phyloP scores from a whole-genome alignment of 53 echinoderm and acorn worm genomes.

The Arbacia lixula region DNA sequence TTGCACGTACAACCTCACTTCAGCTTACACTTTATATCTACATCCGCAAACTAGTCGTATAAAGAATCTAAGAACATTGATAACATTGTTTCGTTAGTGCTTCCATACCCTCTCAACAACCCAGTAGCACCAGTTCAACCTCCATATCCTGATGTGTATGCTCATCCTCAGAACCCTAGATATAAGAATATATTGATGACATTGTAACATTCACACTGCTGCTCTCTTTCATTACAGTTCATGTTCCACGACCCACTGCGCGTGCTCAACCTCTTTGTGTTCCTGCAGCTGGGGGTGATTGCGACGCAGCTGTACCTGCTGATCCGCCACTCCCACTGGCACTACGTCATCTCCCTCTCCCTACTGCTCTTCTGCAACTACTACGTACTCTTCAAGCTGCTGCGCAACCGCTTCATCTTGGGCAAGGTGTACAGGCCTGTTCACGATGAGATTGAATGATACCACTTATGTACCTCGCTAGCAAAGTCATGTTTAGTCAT shows the following conservation, averaged over 20 bases:
- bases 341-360: conserved; percentile 95
- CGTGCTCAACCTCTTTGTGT: conserved; percentile 86
- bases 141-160: too few species aligned
- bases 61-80: too few species aligned
- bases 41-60: too few species aligned
- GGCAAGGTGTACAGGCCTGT: conserved; percentile 71
- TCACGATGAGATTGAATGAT: conserved; percentile 24
- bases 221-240: conserved; percentile 66
- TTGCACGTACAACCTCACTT: too few species aligned
- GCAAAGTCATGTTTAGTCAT: too few species aligned
- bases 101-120: too few species aligned
- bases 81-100: too few species aligned
- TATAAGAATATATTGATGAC: background rate
- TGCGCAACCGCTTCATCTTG: conserved; percentile 89
- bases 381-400: conserved; percentile 95
- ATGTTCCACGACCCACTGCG: conserved; percentile 95
- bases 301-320: conserved; percentile 93
- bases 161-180: too few species aligned
- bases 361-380: conserved; percentile 98
- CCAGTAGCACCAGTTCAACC: too few species aligned
- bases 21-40: too few species aligned
- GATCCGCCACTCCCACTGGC: conserved; percentile 91
- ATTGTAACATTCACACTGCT: background rate
- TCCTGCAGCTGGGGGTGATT: conserved; percentile 85
- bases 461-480: too few species aligned